Conservation (phyloP, 2,113 vertebrate genomes). For the Hypomesus transpacificus region DNA sequence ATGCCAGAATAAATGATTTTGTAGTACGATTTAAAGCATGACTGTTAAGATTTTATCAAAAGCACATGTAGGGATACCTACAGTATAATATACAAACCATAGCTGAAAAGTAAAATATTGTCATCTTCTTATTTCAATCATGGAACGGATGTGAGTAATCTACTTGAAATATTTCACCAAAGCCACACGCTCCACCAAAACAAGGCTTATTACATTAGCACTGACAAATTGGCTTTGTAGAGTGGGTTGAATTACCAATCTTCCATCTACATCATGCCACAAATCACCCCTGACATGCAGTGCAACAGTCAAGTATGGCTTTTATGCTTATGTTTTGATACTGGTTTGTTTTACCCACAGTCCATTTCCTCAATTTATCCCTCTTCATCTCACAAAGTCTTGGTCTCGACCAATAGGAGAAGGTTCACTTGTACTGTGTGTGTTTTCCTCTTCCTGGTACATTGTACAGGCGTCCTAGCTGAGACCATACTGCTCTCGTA, state of each 20-base stretch:
- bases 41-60: conserved; percentile 47
- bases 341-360: conserved; percentile 16
- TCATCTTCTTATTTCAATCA: neutral
- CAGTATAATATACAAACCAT: conserved; percentile 19
- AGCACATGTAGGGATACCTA: conserved; percentile 45
- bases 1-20: conserved; percentile 46
- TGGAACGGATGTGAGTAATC: conserved; percentile 18
- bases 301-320: neutral
- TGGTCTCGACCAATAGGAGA: conserved; percentile 27
- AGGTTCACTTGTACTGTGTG: conserved; percentile 41
- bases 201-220: conserved; percentile 11
- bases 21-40: conserved; percentile 31
- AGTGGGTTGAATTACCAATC: conserved; percentile 10
- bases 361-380: conserved; percentile 26
- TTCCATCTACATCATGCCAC: conserved; percentile 5
- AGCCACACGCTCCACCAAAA: conserved; percentile 17
- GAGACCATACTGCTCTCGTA: conserved; percentile 61
- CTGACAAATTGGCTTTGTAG: conserved; percentile 7
- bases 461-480: conserved; percentile 53
- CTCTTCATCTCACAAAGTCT: conserved; percentile 18
- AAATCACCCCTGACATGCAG: conserved; percentile 11
- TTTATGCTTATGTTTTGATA: neutral
- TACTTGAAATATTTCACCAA: conserved; percentile 19
- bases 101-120: conserved; percentile 32
- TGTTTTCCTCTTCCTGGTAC: conserved; percentile 34